These are phyloP conservation scores for Pemphigus obesinymphae DNA, from an alignment of 1,140 invertebrate genomes.

Conservation along the genomic window DNA sequence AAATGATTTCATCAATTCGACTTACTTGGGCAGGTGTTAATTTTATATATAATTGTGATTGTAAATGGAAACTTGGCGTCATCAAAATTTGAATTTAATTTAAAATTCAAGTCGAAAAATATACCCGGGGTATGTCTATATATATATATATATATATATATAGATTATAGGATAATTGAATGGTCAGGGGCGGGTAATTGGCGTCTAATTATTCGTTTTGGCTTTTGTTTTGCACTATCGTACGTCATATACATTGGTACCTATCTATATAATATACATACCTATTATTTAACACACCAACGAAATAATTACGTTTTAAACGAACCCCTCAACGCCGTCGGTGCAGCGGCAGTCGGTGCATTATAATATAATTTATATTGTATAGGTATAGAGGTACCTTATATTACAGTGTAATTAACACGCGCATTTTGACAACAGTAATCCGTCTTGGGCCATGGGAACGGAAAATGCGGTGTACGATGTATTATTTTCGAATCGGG, in stretches of 20 bases:
- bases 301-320: constrained; percentile 8
- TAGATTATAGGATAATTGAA: too few species aligned
- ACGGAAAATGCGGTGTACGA: background rate
- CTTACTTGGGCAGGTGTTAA: too few species aligned
- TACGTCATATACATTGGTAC: background rate
- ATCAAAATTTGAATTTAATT: too few species aligned
- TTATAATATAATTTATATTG: too few species aligned
- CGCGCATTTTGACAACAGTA: constrained; percentile 15
- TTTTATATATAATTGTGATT: too few species aligned
- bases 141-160: too few species aligned
- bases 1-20: too few species aligned
- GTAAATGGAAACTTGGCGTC: too few species aligned
- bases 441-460: constrained; percentile 5
- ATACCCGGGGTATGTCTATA: too few species aligned
- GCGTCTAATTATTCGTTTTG: background rate
- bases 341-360: too few species aligned
- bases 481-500: background rate
- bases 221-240: background rate
- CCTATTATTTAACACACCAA: background rate
- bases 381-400: background rate
- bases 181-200: background rate
- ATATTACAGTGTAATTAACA: background rate
- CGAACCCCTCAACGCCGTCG: background rate
- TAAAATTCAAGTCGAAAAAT: too few species aligned
- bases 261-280: background rate